Conservation (phyloP, 2,888 invertebrate species). For the Rhyacophila evoluta region DNA sequence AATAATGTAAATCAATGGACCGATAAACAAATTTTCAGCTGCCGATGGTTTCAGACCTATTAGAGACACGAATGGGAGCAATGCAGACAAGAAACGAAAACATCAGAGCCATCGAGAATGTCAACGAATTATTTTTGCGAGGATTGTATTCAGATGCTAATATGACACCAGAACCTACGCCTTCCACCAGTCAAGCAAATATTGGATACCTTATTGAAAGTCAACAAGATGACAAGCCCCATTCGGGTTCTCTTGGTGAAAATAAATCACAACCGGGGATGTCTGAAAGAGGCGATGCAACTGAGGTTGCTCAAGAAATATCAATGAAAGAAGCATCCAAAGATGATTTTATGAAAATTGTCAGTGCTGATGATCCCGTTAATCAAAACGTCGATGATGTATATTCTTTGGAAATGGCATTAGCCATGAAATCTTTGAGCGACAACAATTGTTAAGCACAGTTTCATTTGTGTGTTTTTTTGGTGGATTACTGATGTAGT, state of each 20-base stretch:
- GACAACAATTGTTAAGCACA: not conserved
- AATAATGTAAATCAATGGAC: too few relatives aligned
- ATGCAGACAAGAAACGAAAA: constrained; percentile 42
- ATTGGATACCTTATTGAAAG: not conserved
- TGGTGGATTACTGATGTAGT: too few relatives aligned
- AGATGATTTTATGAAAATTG: not conserved
- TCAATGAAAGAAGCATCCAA: not conserved
- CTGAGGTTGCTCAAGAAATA: not conserved
- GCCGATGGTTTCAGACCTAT: constrained; percentile 64
- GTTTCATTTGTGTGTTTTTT: too few relatives aligned
- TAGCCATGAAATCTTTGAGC: constrained; percentile 28
- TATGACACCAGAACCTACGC: not conserved
- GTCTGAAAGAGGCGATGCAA: too few relatives aligned
- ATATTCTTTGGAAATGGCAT: constrained; percentile 36
- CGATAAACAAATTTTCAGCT: too few relatives aligned
- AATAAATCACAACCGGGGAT: not conserved
- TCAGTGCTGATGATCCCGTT: not conserved
- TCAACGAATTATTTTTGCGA: constrained; percentile 36
- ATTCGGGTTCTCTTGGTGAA: not conserved
- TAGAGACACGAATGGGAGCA: constrained; percentile 63
- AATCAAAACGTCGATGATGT: not conserved
- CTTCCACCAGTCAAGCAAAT: not conserved
- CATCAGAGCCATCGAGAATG: constrained; percentile 41
- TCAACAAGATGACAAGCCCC: not conserved
- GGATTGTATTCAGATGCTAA: constrained; percentile 30